phyloP scores from a whole-genome alignment of 2,113 vertebrate genomes.

The Hippoglossus stenolepis region DNA sequence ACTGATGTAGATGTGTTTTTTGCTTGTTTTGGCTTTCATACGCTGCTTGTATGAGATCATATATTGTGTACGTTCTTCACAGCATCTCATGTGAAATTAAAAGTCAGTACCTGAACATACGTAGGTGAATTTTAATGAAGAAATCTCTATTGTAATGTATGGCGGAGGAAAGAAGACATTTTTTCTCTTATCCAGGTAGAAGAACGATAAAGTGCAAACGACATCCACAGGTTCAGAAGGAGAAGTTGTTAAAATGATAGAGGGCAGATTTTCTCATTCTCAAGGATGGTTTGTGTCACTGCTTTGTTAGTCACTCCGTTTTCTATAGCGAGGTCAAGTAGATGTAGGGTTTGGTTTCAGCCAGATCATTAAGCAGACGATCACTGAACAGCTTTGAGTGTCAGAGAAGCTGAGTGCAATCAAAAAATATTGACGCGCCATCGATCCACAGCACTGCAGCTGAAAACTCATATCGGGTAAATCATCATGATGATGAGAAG shows the following conservation, averaged over 20 bases:
- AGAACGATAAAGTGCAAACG: constrained; percentile 82
- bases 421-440: not conserved
- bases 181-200: constrained; percentile 55
- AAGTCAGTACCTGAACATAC: constrained; percentile 30
- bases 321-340: too few species aligned
- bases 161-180: constrained; percentile 11
- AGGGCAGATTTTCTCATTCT: too few species aligned
- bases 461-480: not conserved
- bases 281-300: constrained; percentile 7
- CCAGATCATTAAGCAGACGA: not conserved
- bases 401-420: not conserved
- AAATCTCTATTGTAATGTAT: not conserved
- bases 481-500: constrained; percentile 7
- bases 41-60: constrained; percentile 36
- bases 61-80: constrained; percentile 22
- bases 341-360: too few species aligned
- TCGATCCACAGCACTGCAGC: not conserved
- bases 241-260: too few species aligned
- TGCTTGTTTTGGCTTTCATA: constrained; percentile 17
- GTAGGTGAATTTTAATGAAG: constrained; percentile 16
- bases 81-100: constrained; percentile 49
- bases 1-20: constrained; percentile 36
- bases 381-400: not conserved
- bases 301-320: not conserved
- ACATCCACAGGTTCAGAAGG: constrained; percentile 54